Conservation (phyloP, 2,113 vertebrate species). For the Aix galericulata region DNA sequence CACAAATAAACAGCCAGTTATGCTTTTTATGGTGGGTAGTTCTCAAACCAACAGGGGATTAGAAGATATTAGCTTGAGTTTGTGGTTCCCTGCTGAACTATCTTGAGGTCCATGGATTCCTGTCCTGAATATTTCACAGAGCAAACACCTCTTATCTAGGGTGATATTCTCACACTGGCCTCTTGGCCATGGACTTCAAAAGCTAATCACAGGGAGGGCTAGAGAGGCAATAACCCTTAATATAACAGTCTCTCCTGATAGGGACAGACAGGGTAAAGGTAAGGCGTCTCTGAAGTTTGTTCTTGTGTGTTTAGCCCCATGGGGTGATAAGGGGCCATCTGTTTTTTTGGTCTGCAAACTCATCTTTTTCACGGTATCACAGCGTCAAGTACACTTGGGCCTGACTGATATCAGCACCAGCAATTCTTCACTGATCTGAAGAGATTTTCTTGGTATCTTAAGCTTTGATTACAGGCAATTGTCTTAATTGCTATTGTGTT, state of each 20-base stretch:
- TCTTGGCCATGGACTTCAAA: slow-evolving; percentile 85
- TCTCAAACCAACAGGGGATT: slow-evolving; percentile 76
- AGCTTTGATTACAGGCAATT: slow-evolving; percentile 52
- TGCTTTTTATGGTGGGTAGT: slow-evolving; percentile 74
- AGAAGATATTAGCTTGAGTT: slow-evolving; percentile 72
- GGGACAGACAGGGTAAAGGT: slow-evolving; percentile 76
- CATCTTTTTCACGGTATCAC: slow-evolving; percentile 72
- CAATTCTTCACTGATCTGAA: slow-evolving; percentile 23
- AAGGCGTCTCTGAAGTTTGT: slow-evolving; percentile 76
- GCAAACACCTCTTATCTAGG: slow-evolving; percentile 78
- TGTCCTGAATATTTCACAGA: slow-evolving; percentile 68
- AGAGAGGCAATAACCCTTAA: slow-evolving; percentile 78
- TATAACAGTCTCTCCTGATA: slow-evolving; percentile 66
- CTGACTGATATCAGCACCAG: slow-evolving; percentile 35
- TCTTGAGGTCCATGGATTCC: slow-evolving; percentile 56
- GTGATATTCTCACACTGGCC: slow-evolving; percentile 73
- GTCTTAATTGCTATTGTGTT: neutral
- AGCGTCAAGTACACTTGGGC: slow-evolving; percentile 66
- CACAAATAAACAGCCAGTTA: slow-evolving; percentile 76
- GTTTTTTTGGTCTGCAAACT: slow-evolving; percentile 70
- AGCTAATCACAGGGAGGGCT: slow-evolving; percentile 69
- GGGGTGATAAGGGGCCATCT: slow-evolving; percentile 83
- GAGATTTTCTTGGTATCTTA: slow-evolving; percentile 53
- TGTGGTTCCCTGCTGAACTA: slow-evolving; percentile 72
- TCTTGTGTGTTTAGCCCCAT: slow-evolving; percentile 81